Conservation (phyloP, 2,113 vertebrate genomes). For the Cercopithecus mona region DNA sequence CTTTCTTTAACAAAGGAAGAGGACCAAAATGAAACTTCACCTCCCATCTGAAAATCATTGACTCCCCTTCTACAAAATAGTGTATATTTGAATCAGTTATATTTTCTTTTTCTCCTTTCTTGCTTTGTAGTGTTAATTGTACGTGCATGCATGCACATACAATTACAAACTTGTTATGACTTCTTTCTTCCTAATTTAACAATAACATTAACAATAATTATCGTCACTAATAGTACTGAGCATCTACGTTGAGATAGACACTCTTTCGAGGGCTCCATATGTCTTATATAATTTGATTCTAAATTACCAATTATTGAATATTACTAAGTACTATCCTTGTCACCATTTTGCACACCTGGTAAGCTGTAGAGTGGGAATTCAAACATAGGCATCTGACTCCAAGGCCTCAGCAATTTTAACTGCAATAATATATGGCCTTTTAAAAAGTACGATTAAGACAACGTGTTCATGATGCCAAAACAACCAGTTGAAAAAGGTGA, state of each 20-base stretch:
- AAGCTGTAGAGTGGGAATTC: not conserved
- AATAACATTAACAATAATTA: not conserved
- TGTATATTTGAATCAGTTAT: conserved; percentile 35
- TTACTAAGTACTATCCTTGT: not conserved
- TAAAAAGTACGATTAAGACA: not conserved
- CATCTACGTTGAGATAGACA: not conserved
- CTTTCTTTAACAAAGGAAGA: conserved; percentile 53
- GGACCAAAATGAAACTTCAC: conserved; percentile 43
- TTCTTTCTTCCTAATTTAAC: not conserved
- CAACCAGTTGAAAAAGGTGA: conserved; percentile 13
- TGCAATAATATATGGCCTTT: not conserved
- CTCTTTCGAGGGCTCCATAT: not conserved
- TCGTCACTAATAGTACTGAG: not conserved
- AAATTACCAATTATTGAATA: not conserved
- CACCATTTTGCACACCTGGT: not conserved
- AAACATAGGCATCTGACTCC: conserved; percentile 1
- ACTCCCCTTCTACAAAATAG: conserved; percentile 52
- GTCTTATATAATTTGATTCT: not conserved
- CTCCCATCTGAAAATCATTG: conserved; percentile 69
- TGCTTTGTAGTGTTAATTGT: not conserved
- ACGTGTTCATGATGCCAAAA: not conserved
- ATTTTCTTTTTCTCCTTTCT: not conserved
- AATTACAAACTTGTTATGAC: not conserved
- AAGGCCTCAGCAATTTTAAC: conserved; percentile 26
- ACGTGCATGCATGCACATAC: not conserved